Evolutionary conservation across 2,797 vertebrate species (phyloP), one percentile per base, ranked within the genome.

Genomic region (Antennarius maculatus): DNA sequence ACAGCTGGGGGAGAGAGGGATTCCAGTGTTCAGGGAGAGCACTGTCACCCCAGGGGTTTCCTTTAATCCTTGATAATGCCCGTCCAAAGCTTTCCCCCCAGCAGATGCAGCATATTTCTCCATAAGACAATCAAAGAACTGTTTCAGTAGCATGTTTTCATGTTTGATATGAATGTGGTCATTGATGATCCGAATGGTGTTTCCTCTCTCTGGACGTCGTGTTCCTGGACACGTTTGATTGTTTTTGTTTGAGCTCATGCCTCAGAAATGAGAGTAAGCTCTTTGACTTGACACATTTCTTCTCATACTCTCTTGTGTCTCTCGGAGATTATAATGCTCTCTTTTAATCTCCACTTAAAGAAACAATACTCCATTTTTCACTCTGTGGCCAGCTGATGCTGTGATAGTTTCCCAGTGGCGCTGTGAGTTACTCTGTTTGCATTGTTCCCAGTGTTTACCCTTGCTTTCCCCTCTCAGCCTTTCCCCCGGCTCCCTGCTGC

Each of bases 331-430:
- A 66, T 61, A 78, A 77, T 77, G 66, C 83, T 81, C 85, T 74
- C 83, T 70, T 90, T 92, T 92, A 89, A 93, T 93, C 91, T 88
- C 82, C 89, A 90, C 85, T 92, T 91, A 87, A 84, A 91, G 83
- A 77, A 88, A 91, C 87, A 92, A 90, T 88, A 48, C 86, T 69
- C 47, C 34, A 68, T 83, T 84, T 88, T 87, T 75, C 66, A 74
- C 80, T 83, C 17, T 75, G 82, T 87, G 81, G 75, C 56, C 43
- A 74, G 79, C 62, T 66, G 81, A 86, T 91, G 89, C 91, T 91
- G 90, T 90, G 89, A 91, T 90, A 90, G 89, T 86, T 89, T 90
- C 85, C 86, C 85, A 64, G 72, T 65, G 84, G 80, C 73, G 86
- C 91, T 93, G 87, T 90, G 80, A 76, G 80, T 73, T 59, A 68